These are phyloP conservation scores for Lagocephalus sceleratus DNA, from an alignment of 2,797 vertebrate species.

Conservation along the genomic window DNA sequence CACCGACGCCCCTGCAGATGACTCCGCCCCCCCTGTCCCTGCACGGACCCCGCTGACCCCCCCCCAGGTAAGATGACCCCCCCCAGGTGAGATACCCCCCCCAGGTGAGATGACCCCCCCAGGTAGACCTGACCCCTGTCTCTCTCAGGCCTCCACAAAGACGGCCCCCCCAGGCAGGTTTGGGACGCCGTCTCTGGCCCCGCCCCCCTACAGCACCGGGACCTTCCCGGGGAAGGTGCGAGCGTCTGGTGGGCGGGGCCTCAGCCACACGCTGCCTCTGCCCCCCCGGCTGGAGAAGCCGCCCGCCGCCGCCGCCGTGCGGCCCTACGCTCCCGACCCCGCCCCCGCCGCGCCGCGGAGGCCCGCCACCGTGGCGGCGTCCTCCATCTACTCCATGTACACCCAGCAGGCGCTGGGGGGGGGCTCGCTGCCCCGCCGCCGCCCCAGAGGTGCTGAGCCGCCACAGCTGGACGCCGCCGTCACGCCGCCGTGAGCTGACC, in stretches of 20 bases:
- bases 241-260: conserved; percentile 39
- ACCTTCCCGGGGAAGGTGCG: conserved; percentile 79
- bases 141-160: conserved; percentile 73
- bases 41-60: too few relatives aligned
- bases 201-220: conserved; percentile 63
- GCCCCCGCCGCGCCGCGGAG: conserved; percentile 78
- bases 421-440: conserved; percentile 79
- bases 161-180: conserved; percentile 81
- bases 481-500: too few relatives aligned
- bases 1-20: too few relatives aligned
- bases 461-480: too few relatives aligned
- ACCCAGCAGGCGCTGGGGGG: conserved; percentile 86
- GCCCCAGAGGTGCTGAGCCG: conserved; percentile 79
- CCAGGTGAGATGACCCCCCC: too few relatives aligned
- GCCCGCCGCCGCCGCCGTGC: conserved; percentile 86
- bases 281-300: conserved; percentile 83
- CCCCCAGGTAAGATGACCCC: too few relatives aligned
- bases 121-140: too few relatives aligned
- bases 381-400: conserved; percentile 97
- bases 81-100: too few relatives aligned
- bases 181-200: conserved; percentile 68
- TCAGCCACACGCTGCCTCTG: conserved; percentile 71
- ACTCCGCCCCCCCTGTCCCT: too few relatives aligned
- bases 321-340: conserved; percentile 85
- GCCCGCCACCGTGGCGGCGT: conserved; percentile 85